These are phyloP conservation scores for Phorcus lineatus DNA, from an alignment of 2,888 invertebrate species.

Conservation along the genomic window DNA sequence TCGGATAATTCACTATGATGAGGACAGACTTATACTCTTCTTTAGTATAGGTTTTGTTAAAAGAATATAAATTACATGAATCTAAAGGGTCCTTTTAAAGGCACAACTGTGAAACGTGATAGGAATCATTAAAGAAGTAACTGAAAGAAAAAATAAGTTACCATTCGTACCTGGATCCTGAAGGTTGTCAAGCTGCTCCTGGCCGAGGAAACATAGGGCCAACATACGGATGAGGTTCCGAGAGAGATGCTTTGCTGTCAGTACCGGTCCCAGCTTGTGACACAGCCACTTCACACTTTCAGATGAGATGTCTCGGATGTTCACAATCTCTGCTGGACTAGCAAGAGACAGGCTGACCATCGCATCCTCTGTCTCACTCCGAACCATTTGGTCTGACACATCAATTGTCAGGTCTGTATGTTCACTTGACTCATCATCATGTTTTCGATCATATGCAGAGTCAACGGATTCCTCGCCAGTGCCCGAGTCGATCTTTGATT, in stretches of 20 bases:
- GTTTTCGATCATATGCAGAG: conserved; percentile 22
- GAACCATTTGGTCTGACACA: conserved; percentile 56
- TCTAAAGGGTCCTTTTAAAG: no score
- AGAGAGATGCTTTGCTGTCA: conserved; percentile 92
- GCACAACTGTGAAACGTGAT: no score
- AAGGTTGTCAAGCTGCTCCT: conserved; percentile 63
- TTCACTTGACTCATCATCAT: conserved; percentile 33
- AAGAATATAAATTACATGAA: background rate
- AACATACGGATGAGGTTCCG: conserved; percentile 94
- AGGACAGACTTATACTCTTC: no score
- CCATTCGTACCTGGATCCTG: conserved; percentile 51
- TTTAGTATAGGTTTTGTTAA: background rate
- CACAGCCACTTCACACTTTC: conserved; percentile 86
- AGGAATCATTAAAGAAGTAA: background rate
- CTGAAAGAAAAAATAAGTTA: no score
- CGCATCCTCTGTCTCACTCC: conserved; percentile 72
- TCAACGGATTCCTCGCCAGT: background rate
- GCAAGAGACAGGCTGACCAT: conserved; percentile 54
- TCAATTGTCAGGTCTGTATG: conserved; percentile 33
- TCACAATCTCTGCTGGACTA: conserved; percentile 62
- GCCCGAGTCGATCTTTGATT: conserved; percentile 19
- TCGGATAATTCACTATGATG: no score
- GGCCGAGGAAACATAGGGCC: conserved; percentile 90
- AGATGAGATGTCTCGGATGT: conserved; percentile 72
- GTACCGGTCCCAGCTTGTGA: conserved; percentile 93